Evolutionary conservation across 2,113 vertebrate genomes (phyloP), one percentile per base, ranked within the genome.

Genomic region (Bubo bubo): DNA sequence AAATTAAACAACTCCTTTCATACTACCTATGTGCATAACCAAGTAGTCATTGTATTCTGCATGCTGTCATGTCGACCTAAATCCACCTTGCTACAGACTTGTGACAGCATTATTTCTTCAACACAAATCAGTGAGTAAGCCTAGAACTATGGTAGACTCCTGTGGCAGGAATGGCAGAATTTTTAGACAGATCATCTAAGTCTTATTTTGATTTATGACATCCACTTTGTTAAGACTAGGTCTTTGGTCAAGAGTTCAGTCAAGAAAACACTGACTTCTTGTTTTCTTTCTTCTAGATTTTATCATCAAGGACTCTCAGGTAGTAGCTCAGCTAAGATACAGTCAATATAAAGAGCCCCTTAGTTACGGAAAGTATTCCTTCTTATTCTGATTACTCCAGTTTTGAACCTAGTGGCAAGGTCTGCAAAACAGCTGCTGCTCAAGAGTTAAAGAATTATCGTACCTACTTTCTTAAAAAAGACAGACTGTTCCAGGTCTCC

Each of bases 1-100:
- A 95, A 96, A 85, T 26, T 15, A 45, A 91, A 90, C 86, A 82
- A 85, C 37, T 85, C 35, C 18, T 95, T 94, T 94, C 58, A 81
- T 28, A 26, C 66, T 82, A 72, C 60, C 27, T 72, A 85, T 3
- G 3, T 35, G 12, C 30, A 75, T 74, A 96, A 75, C 23, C 15
- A 67, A 74, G 50, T 12, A 64, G 32, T 37, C 6, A 34, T 19
- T 80, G 34, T 41, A 72, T 68, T 96, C 58, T 72, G 41, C 22
- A 32, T 18, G 39, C 41, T 45, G 3, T 30, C 43, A 60, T 6
- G 23, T 49, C 12, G 2, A 72, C 47, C 21, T 50, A 87, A 86
- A 91, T 43, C 35, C 53, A 88, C 62, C 39, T 92, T 85, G 53
- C 30, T 68, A 35, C 23, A 45, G 47, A 37, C 22, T 41, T 68